phyloP scores from a whole-genome alignment of 2,888 invertebrate genomes.

The Epicampocera succincta region DNA sequence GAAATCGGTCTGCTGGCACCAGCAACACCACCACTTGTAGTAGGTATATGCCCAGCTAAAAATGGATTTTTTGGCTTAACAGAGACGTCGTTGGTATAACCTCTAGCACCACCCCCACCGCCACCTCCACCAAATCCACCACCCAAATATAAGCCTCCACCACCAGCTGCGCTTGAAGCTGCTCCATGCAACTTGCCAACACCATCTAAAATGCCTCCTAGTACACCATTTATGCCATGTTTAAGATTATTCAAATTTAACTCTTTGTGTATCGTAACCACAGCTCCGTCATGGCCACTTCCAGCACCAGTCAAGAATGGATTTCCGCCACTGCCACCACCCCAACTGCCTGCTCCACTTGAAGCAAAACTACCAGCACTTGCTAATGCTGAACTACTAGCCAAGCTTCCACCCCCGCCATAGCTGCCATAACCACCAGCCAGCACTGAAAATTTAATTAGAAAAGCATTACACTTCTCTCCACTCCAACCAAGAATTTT shows the following conservation, averaged over 20 bases:
- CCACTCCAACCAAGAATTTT: background rate
- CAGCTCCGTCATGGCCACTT: constrained; percentile 41
- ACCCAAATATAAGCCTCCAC: constrained; percentile 18
- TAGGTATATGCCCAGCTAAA: background rate
- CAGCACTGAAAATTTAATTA: constrained; percentile 67
- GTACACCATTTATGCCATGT: constrained; percentile 61
- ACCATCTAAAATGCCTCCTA: constrained; percentile 68
- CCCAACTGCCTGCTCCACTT: constrained; percentile 66
- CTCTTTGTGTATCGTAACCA: constrained; percentile 58
- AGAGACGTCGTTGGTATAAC: background rate
- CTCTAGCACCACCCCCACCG: no score
- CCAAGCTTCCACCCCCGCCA: constrained; percentile 68
- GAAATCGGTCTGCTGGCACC: background rate
- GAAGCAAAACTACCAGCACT: constrained; percentile 72
- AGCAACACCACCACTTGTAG: background rate
- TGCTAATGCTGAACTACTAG: constrained; percentile 71
- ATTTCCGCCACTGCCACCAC: constrained; percentile 63
- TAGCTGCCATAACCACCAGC: constrained; percentile 70
- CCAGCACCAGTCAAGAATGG: constrained; percentile 67
- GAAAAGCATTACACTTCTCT: constrained; percentile 36
- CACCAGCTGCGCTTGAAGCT: constrained; percentile 59
- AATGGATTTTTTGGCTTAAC: constrained; percentile 35
- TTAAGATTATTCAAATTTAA: constrained; percentile 59
- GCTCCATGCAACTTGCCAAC: constrained; percentile 66
- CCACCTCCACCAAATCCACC: constrained; percentile 18